A percentile compares a stretch with the other conserved stretches of the same genome.
Conservation (phyloP, 2,888 invertebrate genomes). For the Drosophila imparisetae region DNA sequence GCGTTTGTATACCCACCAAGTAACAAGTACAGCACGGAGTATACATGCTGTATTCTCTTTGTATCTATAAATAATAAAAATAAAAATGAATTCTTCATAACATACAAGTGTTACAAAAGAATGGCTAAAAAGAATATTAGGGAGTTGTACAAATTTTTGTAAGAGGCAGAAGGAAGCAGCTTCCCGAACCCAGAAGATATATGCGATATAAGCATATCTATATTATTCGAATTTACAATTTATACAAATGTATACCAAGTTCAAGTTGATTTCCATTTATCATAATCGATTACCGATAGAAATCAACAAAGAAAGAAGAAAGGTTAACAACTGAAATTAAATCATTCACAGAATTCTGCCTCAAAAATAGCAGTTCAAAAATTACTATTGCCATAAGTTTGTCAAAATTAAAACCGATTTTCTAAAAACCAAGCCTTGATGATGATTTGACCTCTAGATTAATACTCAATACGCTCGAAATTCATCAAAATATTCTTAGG, state of each 20-base stretch:
- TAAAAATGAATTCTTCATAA: not conserved
- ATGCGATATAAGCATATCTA: not conserved
- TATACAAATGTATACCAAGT: not conserved
- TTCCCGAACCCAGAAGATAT: not conserved
- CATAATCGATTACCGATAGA: not conserved
- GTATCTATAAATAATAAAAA: not conserved
- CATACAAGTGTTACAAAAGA: not conserved
- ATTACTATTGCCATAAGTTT: not conserved
- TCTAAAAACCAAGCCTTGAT: not conserved
- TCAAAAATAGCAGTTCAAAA: not conserved
- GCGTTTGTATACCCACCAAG: constrained; percentile 15
- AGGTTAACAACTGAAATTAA: not conserved
- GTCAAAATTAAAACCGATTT: not conserved
- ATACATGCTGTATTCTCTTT: not conserved
- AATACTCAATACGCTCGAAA: not conserved
- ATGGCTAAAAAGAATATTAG: not conserved
- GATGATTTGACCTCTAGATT: not conserved
- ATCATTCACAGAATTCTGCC: not conserved
- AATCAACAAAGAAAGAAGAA: not conserved
- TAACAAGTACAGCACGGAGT: constrained; percentile 12
- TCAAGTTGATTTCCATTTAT: not conserved
- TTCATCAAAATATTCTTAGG: not conserved
- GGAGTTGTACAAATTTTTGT: not conserved
- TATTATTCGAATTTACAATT: not conserved
- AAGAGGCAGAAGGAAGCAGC: not conserved